Evolutionary conservation across 2,888 invertebrate species (phyloP), one percentile per base, ranked within the genome.

Genomic region (Calephelis perditalis): DNA sequence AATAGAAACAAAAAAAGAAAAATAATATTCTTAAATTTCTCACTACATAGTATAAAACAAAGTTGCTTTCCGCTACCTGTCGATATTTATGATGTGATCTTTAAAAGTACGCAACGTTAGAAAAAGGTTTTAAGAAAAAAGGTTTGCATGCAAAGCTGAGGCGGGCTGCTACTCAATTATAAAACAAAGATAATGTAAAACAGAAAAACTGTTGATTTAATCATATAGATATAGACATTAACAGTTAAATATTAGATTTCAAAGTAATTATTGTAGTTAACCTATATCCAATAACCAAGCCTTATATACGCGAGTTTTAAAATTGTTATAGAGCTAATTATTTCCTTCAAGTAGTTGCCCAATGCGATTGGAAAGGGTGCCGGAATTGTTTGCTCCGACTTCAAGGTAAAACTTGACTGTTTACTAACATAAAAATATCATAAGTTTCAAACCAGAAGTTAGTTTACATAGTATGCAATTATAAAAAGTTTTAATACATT

Each of bases 301-400:
- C 26, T 26, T 26, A 6, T 47, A 58, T 58, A n/a, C 3, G 26
- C 26, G n/a, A 45, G 12, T 59, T 35, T 57, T 36, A 52, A 55
- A 59, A 35, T 59, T 44, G n/a, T 44, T 37, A 74, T 75, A 74
- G 75, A 70, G 70, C 78, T 67, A 65, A 64, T 66, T 52, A 65
- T 69, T 73, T 70, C 68, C 68, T 67, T 63, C 67, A 63, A 58
- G 8, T 35, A 8, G 61, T 72, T 72, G 70, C 70, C 64, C 68
- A 73, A 73, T 69, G 57, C 71, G 71, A 84, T 84, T 84, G 77
- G 86, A 87, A 87, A 86, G 87, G 84, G 79, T 49, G 79, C 79
- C 83, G 83, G 83, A 82, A 82, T 84, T 67, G 75, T 69, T 67
- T 69, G 69, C 79, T 84, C 86, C 86, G 85, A 86, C 86, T 74